A percentile compares a stretch with the other conserved stretches of the same genome.
Evolutionary conservation across 2,888 invertebrate genomes (phyloP).

Genomic region (Megalurothrips usitatus): DNA sequence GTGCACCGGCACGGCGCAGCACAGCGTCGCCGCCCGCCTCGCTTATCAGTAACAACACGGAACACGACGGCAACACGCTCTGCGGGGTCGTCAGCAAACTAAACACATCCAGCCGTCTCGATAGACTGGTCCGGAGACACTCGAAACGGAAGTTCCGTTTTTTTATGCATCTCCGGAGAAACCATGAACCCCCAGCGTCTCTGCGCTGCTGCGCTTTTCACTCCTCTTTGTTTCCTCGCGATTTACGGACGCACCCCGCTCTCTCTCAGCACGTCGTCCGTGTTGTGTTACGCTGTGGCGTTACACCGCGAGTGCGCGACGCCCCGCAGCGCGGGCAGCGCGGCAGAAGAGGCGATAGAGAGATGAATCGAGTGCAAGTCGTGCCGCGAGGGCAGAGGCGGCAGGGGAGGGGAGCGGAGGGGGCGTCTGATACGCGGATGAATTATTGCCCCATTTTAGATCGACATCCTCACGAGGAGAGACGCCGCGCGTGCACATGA

Average conservation of each 20-base stretch:
- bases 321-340: not conserved
- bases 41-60: not conserved
- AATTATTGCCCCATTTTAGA: conserved; percentile 25
- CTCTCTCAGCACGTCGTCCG: no score
- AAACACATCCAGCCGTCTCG: no score
- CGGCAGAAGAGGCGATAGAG: not conserved
- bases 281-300: no score
- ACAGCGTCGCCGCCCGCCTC: not conserved
- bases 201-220: no score
- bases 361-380: not conserved
- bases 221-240: no score
- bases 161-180: no score
- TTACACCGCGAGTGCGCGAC: not conserved
- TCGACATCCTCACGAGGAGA: conserved; percentile 1
- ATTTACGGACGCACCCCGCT: no score
- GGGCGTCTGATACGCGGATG: not conserved
- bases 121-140: no score
- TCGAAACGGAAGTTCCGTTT: no score
- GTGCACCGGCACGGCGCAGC: not conserved
- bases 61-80: no score
- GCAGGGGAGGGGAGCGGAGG: not conserved
- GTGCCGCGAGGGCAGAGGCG: not conserved
- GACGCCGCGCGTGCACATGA: conserved; percentile 22
- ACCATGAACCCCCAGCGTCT: no score
- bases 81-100: no score